Evolutionary conservation across 2,888 invertebrate species (phyloP).

Genomic region (Erebia ligea): DNA sequence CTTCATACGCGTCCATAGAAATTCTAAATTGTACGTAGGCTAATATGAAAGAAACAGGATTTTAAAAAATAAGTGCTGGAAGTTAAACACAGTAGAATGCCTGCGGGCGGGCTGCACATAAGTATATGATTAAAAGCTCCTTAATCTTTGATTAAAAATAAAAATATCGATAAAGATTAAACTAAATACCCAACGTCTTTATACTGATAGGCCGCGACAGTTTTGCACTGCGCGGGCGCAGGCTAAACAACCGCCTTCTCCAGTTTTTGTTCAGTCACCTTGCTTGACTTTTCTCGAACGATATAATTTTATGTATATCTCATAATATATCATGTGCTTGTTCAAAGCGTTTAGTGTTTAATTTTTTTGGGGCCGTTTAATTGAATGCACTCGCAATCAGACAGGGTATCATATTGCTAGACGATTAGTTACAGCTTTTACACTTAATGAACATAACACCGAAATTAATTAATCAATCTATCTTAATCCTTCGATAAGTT

Average conservation of each 20-base stretch:
- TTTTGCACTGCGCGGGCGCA: conserved; percentile 11
- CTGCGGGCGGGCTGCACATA: neutral
- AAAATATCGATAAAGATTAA: conserved; percentile 8
- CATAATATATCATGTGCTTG: neutral
- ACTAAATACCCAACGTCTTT: conserved; percentile 7
- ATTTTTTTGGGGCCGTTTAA: neutral
- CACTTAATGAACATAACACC: neutral
- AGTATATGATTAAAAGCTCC: neutral
- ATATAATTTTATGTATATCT: neutral
- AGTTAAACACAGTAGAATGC: neutral
- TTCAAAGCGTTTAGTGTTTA: neutral
- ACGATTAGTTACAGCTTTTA: neutral
- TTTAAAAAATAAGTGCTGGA: neutral
- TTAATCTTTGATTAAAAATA: conserved; percentile 10
- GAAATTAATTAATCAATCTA: too few relatives aligned
- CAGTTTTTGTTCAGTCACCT: conserved; percentile 26
- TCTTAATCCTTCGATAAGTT: too few relatives aligned
- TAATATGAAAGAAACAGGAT: too few relatives aligned
- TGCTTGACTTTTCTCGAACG: conserved; percentile 18
- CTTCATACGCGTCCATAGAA: too few relatives aligned
- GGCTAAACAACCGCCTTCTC: conserved; percentile 16
- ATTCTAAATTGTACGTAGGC: too few relatives aligned
- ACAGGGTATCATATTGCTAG: neutral
- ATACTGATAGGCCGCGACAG: conserved; percentile 18
- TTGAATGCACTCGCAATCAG: neutral